Base-by-base conservation (phyloP, 2,113 vertebrate species). In the Limanda limanda region DNA sequence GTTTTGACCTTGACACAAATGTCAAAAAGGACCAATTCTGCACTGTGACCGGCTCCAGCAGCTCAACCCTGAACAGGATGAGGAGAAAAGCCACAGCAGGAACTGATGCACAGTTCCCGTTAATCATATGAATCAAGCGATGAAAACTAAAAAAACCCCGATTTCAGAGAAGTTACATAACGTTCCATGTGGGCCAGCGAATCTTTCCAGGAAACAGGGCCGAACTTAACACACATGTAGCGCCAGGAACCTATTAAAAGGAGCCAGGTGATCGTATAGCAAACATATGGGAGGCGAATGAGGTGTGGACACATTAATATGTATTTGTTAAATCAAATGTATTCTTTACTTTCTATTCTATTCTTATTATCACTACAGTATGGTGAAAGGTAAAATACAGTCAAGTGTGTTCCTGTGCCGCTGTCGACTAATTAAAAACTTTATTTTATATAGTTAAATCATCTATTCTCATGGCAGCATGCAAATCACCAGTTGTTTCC, bases 31-130 rank as follows among this genome's bases (percentile, higher is more conserved):
- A 27, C 2, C 6, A 68, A 31, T 60, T 24, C 21, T 2, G 11
- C n/a, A 24, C 21, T 23, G 21, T 24, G 55, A 24, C 9, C 23
- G 5, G 52, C 42, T 74, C 56, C 65, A 63, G 47, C 37, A 64
- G 24, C 4, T 56, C 11, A 14, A 55, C 45, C 52, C 31, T 74
- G 62, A 84, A 18, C 56, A 55, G 31, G 12, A 63, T 65, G 54
- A 68, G 25, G 20, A 40, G 18, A 23, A 24, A 0, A 11, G 4
- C 27, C 14, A 54, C 59, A 42, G 20, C 0, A 23, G 9, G 15
- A 20, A 47, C 23, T 3, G 12, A 25, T 7, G 15, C 7, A 14
- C 4, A 15, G 14, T 37, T 78, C 52, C 5, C 15, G 3, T 42
- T n/a, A 25, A 52, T 11, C 3, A 13, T 9, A 35, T 7, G 55